Conservation (phyloP, 2,113 vertebrate genomes). For the Manacus vitellinus region DNA sequence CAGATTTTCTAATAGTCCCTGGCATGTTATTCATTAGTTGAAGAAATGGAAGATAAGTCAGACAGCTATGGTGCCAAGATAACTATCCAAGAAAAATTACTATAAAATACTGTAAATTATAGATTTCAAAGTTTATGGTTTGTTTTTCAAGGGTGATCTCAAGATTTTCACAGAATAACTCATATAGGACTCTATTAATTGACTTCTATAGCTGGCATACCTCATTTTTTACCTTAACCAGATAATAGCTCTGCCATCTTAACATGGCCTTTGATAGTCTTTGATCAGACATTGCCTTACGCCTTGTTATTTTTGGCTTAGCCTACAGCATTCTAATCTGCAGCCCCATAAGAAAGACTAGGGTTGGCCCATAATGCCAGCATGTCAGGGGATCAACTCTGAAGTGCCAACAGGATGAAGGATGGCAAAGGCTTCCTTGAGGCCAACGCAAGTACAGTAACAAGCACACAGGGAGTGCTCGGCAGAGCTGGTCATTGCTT, state of each 20-base stretch:
- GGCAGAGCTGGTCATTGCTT: not conserved
- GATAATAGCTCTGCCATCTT: not conserved
- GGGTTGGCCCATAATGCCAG: accelerated
- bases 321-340: not conserved
- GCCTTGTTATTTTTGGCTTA: not conserved
- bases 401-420: not conserved
- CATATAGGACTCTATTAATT: not conserved
- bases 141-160: not conserved
- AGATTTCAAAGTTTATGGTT: not conserved
- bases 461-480: not conserved
- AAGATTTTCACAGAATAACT: not conserved
- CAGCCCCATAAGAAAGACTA: not conserved
- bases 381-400: accelerated
- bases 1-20: not conserved
- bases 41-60: not conserved
- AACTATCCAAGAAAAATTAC: not conserved
- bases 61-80: not conserved
- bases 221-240: not conserved
- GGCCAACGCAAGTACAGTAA: not conserved
- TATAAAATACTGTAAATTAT: not conserved
- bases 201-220: not conserved
- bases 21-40: not conserved
- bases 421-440: not conserved
- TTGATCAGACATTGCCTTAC: not conserved
- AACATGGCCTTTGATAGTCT: not conserved